Conservation (phyloP, 2,797 vertebrate genomes). For the Carduelis carduelis region DNA sequence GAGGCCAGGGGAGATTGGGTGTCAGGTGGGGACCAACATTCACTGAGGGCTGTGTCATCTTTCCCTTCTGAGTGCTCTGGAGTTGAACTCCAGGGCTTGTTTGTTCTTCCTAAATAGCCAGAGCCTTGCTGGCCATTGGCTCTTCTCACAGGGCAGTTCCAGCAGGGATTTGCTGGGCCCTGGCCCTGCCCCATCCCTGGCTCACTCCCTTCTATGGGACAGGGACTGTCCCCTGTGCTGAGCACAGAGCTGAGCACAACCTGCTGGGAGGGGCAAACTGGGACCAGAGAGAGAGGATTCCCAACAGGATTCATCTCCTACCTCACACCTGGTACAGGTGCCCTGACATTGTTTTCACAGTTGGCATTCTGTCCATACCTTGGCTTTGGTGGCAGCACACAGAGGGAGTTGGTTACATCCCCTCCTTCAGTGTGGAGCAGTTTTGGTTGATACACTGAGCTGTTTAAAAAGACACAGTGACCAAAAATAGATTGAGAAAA, state of each 20-base stretch:
- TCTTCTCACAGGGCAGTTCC: background rate
- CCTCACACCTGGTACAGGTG: accelerated
- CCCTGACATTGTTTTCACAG: accelerated
- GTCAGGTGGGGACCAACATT: background rate
- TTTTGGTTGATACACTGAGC: background rate
- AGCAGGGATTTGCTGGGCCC: background rate
- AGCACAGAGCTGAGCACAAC: background rate
- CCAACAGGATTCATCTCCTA: background rate
- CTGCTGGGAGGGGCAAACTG: background rate
- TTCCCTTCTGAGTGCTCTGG: background rate
- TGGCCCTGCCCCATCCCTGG: background rate
- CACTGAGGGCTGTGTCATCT: background rate
- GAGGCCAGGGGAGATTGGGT: background rate
- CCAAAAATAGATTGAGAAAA: background rate
- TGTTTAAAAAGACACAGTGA: background rate
- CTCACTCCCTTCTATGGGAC: background rate
- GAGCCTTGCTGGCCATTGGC: background rate
- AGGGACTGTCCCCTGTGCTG: background rate
- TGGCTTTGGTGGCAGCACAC: background rate
- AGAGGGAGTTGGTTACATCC: background rate
- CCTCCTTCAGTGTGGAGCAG: background rate
- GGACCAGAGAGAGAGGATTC: background rate
- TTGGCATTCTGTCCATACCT: background rate
- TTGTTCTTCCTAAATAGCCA: background rate
- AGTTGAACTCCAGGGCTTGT: background rate